Percentiles rank a stretch among this genome's conserved stretches.
Conservation (phyloP, 1,140 invertebrate genomes). For the Drosophila takahashii region DNA sequence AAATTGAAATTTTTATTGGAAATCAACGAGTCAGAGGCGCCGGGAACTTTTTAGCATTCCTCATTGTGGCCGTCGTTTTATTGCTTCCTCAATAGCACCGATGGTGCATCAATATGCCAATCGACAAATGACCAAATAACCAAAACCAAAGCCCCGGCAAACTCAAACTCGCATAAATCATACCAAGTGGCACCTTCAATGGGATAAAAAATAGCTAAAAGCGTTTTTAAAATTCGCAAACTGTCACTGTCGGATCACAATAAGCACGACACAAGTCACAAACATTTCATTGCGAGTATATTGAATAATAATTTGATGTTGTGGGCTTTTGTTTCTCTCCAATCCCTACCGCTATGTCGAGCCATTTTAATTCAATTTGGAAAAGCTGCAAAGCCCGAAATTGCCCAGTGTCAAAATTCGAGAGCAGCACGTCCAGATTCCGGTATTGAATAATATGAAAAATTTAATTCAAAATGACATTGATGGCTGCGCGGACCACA, state of each 20-base stretch:
- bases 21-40: conserved; percentile 10
- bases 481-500: conserved; percentile 42
- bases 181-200: conserved; percentile 54
- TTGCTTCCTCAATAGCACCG: conserved; percentile 34
- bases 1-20: conserved; percentile 27
- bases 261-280: conserved; percentile 66
- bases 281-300: conserved; percentile 76
- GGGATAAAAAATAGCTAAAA: conserved; percentile 29
- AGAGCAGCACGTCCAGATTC: conserved; percentile 17
- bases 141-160: conserved; percentile 17
- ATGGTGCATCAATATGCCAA: conserved; percentile 33
- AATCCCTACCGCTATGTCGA: conserved; percentile 5
- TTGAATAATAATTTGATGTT: conserved; percentile 72
- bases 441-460: conserved; percentile 47
- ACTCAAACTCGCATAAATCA: conserved; percentile 63
- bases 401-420: conserved; percentile 11
- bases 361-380: conserved; percentile 72
- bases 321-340: conserved; percentile 16
- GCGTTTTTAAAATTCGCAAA: conserved; percentile 71
- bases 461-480: conserved; percentile 52
- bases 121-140: conserved; percentile 12
- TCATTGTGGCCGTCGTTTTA: conserved; percentile 36
- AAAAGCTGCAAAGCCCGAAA: conserved; percentile 50
- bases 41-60: conserved; percentile 16
- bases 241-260: conserved; percentile 63